Evolutionary conservation across 2,888 invertebrate genomes (phyloP).

Genomic region (Hydrotaea diabolus): DNA sequence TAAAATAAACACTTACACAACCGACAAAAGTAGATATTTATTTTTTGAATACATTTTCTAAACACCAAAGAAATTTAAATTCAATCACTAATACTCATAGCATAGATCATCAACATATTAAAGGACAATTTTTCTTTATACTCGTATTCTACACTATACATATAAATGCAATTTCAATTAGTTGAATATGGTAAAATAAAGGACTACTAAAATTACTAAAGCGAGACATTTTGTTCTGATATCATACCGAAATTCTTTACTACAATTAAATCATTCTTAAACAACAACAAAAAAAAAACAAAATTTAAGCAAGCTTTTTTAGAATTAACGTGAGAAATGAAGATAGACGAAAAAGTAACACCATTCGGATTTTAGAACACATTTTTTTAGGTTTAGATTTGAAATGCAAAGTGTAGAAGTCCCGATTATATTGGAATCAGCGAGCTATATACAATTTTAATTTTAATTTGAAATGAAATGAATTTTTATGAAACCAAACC

Average conservation of each 20-base stretch:
- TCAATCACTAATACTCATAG: neutral
- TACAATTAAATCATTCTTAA: slow-evolving; percentile 3
- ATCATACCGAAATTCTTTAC: neutral
- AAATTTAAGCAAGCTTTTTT: slow-evolving; percentile 58
- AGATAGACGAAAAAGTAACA: slow-evolving; percentile 36
- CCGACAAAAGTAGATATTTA: neutral
- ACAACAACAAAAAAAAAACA: neutral
- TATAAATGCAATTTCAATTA: neutral
- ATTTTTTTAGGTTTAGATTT: slow-evolving; percentile 35
- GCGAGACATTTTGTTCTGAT: neutral
- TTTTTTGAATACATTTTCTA: slow-evolving; percentile 19
- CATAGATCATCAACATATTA: neutral
- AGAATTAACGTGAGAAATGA: neutral
- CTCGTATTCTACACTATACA: too few species aligned
- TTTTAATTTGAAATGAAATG: slow-evolving; percentile 50
- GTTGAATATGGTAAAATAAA: too few species aligned
- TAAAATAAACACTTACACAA: neutral
- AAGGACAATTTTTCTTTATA: neutral
- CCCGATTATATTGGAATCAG: slow-evolving; percentile 43
- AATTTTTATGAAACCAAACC: slow-evolving; percentile 46
- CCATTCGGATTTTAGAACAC: slow-evolving; percentile 53
- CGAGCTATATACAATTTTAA: slow-evolving; percentile 64
- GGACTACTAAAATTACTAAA: too few species aligned
- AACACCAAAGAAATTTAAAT: slow-evolving; percentile 6
- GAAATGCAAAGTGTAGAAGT: slow-evolving; percentile 23